Evolutionary conservation across 1,140 invertebrate species (phyloP).

Genomic region (Colletes latitarsis): DNA sequence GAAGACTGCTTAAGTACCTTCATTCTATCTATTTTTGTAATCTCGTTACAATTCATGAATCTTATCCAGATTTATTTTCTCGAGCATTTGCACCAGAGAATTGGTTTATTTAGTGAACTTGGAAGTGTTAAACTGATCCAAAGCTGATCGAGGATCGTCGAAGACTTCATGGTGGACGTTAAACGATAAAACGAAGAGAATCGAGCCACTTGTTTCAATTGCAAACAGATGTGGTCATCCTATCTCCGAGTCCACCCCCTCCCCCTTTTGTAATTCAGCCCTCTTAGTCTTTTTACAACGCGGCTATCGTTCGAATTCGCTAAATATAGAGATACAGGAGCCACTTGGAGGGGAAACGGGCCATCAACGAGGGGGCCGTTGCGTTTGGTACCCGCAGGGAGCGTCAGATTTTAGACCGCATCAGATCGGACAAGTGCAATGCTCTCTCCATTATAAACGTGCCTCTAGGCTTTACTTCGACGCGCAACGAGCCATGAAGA

Average conservation of each 20-base stretch:
- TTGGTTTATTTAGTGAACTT: no score
- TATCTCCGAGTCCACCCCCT: slow-evolving; percentile 54
- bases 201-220: slow-evolving; percentile 75
- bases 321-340: slow-evolving; percentile 64
- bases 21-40: no score
- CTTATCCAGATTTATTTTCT: no score
- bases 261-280: slow-evolving; percentile 46
- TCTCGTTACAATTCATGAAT: no score
- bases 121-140: neutral
- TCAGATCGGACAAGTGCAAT: slow-evolving; percentile 70
- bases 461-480: slow-evolving; percentile 62
- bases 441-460: slow-evolving; percentile 64
- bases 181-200: slow-evolving; percentile 64
- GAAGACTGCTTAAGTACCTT: neutral
- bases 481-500: slow-evolving; percentile 74
- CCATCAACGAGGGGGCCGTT: slow-evolving; percentile 62
- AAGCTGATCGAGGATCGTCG: neutral
- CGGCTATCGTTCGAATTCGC: slow-evolving; percentile 72
- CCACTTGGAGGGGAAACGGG: slow-evolving; percentile 63
- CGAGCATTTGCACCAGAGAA: no score
- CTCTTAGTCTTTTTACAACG: slow-evolving; percentile 51
- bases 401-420: slow-evolving; percentile 73
- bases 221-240: slow-evolving; percentile 74
- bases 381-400: slow-evolving; percentile 53
- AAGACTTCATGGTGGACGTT: slow-evolving; percentile 5